Conservation (phyloP, 2,888 invertebrate genomes). For the Chrysolina haemoptera region DNA sequence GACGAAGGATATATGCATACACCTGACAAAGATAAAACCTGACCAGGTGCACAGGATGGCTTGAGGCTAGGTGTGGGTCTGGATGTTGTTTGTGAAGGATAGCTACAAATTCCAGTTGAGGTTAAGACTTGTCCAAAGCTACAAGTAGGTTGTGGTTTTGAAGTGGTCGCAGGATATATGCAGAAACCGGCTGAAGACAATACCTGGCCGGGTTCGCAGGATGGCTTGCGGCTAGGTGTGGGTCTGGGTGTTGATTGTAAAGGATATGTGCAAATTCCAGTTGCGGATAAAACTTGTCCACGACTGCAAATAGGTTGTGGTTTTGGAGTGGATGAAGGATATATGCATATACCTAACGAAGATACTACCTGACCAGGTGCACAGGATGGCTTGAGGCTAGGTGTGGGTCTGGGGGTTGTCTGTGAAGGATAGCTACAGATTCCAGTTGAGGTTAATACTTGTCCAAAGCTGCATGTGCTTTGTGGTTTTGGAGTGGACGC, state of each 20-base stretch:
- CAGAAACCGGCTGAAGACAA: conserved; percentile 36
- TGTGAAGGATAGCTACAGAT: conserved; percentile 32
- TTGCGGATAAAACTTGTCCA: conserved; percentile 41
- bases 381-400: conserved; percentile 35
- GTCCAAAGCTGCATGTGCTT: conserved; percentile 44
- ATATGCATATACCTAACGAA: conserved; percentile 26
- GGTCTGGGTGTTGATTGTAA: conserved; percentile 30
- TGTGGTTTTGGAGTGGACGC: conserved; percentile 17
- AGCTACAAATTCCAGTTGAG: background rate
- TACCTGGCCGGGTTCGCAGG: conserved; percentile 31
- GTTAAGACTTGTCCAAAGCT: conserved; percentile 28
- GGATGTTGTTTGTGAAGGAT: background rate
- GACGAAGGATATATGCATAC: conserved; percentile 43
- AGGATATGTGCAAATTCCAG: conserved; percentile 49
- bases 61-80: background rate
- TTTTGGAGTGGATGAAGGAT: conserved; percentile 28
- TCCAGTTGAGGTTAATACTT: conserved; percentile 42
- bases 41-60: conserved; percentile 33
- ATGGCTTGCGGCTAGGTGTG: conserved; percentile 38
- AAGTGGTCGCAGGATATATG: background rate
- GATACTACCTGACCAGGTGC: conserved; percentile 42
- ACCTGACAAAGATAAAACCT: conserved; percentile 23
- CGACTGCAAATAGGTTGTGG: conserved; percentile 6
- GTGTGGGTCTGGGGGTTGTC: conserved; percentile 14
- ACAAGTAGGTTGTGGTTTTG: conserved; percentile 43